Evolutionary conservation across 2,888 invertebrate species (phyloP).

Genomic region (Orthosia incerta): DNA sequence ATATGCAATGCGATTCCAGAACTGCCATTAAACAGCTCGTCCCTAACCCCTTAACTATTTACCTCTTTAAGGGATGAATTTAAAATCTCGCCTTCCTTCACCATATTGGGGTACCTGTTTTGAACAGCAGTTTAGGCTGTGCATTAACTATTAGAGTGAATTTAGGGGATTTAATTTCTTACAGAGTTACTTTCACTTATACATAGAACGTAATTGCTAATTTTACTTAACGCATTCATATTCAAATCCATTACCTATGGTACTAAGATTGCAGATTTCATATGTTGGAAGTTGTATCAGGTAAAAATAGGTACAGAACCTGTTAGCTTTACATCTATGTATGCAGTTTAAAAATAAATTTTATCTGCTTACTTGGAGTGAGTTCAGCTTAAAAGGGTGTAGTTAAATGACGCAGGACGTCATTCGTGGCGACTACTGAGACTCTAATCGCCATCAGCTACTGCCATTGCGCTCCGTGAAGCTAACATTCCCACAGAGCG

Average conservation of each 20-base stretch:
- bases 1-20: no score
- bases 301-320: conserved; percentile 64
- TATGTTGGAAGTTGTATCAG: conserved; percentile 21
- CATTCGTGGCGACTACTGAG: conserved; percentile 58
- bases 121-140: neutral
- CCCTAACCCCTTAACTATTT: no score
- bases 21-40: no score
- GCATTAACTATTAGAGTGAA: neutral
- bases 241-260: conserved; percentile 27
- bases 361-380: conserved; percentile 59
- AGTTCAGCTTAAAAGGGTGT: conserved; percentile 62
- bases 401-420: conserved; percentile 61
- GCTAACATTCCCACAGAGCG: conserved; percentile 54
- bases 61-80: no score
- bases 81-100: no score
- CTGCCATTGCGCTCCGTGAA: conserved; percentile 49
- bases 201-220: conserved; percentile 11
- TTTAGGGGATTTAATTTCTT: neutral
- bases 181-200: conserved; percentile 23
- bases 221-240: conserved; percentile 31
- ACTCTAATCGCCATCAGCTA: conserved; percentile 65
- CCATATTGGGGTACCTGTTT: no score
- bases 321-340: conserved; percentile 57
- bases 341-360: conserved; percentile 66
- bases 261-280: conserved; percentile 47